A percentile compares a stretch with the other conserved stretches of the same genome.
These are phyloP conservation scores for Rhinoptilus africanus DNA, from an alignment of 2,113 vertebrate genomes.

Conservation along the genomic window DNA sequence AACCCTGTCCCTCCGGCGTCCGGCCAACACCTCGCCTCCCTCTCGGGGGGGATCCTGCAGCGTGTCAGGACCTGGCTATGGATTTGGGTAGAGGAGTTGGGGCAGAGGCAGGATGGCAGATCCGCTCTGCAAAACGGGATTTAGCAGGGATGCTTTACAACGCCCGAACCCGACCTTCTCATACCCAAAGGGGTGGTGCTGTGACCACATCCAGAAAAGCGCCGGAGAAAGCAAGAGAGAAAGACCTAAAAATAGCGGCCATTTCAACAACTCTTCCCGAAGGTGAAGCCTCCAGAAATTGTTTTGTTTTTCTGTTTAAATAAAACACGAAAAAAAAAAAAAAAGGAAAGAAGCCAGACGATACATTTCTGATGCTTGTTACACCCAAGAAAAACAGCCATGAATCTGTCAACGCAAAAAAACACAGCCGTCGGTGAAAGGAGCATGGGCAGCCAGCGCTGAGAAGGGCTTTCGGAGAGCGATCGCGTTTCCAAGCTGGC, in stretches of 20 bases:
- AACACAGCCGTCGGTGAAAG: background rate
- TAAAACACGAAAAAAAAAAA: too few species aligned
- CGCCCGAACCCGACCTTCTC: rapidly evolving
- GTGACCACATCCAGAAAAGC: background rate
- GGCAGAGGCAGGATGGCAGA: background rate
- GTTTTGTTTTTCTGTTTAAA: background rate
- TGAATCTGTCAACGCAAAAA: background rate
- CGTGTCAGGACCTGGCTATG: background rate
- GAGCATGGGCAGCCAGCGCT: background rate
- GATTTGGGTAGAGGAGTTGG: background rate
- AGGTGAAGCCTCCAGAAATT: background rate
- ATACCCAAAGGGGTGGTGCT: background rate
- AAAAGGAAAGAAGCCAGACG: background rate
- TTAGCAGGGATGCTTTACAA: background rate
- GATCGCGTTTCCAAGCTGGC: background rate
- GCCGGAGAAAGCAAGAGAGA: background rate
- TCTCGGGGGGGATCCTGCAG: background rate
- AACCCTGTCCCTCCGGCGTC: background rate
- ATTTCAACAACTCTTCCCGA: background rate
- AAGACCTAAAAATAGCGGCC: background rate
- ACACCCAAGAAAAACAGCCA: slow-evolving; percentile 34
- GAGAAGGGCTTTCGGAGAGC: background rate
- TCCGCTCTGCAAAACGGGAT: background rate
- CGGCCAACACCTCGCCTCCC: background rate
- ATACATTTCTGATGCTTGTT: background rate